Evolutionary conservation across 2,113 vertebrate species (phyloP).

Genomic region (Hepsetus odoe): DNA sequence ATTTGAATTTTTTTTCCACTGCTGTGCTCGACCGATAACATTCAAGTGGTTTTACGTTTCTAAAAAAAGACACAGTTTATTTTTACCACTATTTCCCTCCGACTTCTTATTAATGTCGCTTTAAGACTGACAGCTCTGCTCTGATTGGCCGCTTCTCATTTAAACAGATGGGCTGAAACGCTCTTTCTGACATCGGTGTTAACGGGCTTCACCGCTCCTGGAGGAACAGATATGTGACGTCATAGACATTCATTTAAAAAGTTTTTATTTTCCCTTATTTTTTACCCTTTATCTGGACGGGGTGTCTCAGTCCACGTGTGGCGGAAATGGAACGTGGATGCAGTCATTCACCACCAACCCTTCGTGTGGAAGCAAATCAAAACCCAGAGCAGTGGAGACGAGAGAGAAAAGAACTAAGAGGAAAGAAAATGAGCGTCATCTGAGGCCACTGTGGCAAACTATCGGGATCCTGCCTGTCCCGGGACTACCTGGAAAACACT

Average conservation of each 20-base stretch:
- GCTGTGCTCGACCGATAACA: not conserved
- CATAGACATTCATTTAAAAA: too few species aligned
- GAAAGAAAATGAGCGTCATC: conserved; percentile 24
- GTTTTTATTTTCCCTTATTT: not conserved
- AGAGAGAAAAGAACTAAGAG: not conserved
- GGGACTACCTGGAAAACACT: conserved; percentile 6
- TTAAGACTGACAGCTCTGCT: too few species aligned
- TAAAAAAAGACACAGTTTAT: too few species aligned
- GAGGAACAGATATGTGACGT: too few species aligned
- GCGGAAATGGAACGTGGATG: conserved; percentile 59
- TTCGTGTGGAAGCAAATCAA: conserved; percentile 60
- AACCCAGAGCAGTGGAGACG: conserved; percentile 14
- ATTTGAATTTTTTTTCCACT: not conserved
- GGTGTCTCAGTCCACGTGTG: conserved; percentile 23
- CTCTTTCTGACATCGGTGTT: too few species aligned
- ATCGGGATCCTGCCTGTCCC: not conserved
- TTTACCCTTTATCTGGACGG: not conserved
- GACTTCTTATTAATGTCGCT: too few species aligned
- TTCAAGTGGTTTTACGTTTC: not conserved
- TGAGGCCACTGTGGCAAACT: conserved; percentile 27
- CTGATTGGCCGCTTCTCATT: not conserved
- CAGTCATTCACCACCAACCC: conserved; percentile 64
- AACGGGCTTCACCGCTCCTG: too few species aligned
- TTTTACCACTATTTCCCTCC: too few species aligned
- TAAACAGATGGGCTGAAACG: not conserved